Evolutionary conservation across 2,113 vertebrate species (phyloP).

Genomic region (Sylvietta virens): DNA sequence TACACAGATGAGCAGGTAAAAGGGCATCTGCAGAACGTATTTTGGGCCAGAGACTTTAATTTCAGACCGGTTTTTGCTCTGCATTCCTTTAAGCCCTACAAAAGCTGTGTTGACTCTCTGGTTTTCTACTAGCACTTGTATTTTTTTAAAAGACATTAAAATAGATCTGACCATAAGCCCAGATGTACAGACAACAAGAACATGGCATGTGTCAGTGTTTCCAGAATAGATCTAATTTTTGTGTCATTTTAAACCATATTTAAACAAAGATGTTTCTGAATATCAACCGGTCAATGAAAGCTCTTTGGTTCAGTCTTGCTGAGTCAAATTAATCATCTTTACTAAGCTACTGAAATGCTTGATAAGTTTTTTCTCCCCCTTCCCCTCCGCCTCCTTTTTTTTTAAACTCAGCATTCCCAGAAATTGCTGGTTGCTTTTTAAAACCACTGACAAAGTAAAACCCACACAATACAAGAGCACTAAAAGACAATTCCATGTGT

Average conservation of each 20-base stretch:
- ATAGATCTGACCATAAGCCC: background rate
- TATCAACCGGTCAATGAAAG: background rate
- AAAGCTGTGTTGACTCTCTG: background rate
- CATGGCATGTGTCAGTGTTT: background rate
- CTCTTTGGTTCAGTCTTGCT: background rate
- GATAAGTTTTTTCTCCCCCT: background rate
- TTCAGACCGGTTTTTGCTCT: background rate
- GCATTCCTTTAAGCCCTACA: background rate
- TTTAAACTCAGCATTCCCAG: slow-evolving; percentile 2
- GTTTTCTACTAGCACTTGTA: background rate
- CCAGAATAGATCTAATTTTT: background rate
- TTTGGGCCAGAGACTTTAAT: background rate
- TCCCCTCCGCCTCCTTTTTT: background rate
- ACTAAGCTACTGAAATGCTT: slow-evolving; percentile 1
- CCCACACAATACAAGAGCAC: background rate
- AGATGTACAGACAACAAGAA: background rate
- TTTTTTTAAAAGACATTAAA: background rate
- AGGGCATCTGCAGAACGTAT: background rate
- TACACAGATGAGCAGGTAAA: background rate
- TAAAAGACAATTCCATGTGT: background rate
- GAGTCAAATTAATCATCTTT: background rate
- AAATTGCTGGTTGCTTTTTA: slow-evolving; percentile 21
- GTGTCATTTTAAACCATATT: background rate
- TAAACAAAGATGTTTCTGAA: background rate
- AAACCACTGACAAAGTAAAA: slow-evolving; percentile 47